A percentile compares a stretch with the other conserved stretches of the same genome.
phyloP scores from a whole-genome alignment of 1,140 invertebrate genomes.

The Hyles vespertilio region DNA sequence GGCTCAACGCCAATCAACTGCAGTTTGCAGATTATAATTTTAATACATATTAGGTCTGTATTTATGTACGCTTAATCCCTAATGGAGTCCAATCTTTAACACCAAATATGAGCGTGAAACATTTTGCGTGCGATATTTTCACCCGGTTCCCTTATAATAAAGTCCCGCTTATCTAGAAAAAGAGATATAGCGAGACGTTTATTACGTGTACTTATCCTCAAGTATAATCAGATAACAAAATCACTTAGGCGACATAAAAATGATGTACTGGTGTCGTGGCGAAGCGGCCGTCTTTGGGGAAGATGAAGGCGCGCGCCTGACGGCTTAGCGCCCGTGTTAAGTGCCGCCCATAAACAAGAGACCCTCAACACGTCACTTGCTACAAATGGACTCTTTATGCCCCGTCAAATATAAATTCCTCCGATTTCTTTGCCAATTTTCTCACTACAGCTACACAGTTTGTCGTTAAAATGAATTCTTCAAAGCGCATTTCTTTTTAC shows the following conservation, averaged over 20 bases:
- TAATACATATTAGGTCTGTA: slow-evolving; percentile 1
- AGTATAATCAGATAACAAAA: slow-evolving; percentile 38
- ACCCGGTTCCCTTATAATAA: slow-evolving; percentile 6
- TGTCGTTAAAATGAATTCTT: not conserved
- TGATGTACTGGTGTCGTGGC: slow-evolving; percentile 26
- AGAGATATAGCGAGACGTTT: slow-evolving; percentile 26
- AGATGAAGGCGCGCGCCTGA: slow-evolving; percentile 12
- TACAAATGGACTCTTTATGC: slow-evolving; percentile 48
- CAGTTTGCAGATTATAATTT: slow-evolving; percentile 9
- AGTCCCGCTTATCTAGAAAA: slow-evolving; percentile 21
- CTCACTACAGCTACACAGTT: not conserved
- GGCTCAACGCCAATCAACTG: slow-evolving; percentile 18
- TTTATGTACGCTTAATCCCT: too few species aligned
- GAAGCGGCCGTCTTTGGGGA: slow-evolving; percentile 10
- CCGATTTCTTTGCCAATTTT: slow-evolving; percentile 21
- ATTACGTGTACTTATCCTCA: slow-evolving; percentile 33
- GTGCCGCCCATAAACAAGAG: slow-evolving; percentile 43
- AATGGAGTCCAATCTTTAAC: too few species aligned
- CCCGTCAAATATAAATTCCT: slow-evolving; percentile 34
- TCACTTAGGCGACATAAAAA: slow-evolving; percentile 37
- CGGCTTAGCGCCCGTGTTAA: slow-evolving; percentile 40
- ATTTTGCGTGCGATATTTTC: too few species aligned
- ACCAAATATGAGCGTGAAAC: too few species aligned
- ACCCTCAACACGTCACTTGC: slow-evolving; percentile 38
- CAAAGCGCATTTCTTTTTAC: too few species aligned